phyloP scores from a whole-genome alignment of 2,797 vertebrate genomes.

The Rachycentron canadum region DNA sequence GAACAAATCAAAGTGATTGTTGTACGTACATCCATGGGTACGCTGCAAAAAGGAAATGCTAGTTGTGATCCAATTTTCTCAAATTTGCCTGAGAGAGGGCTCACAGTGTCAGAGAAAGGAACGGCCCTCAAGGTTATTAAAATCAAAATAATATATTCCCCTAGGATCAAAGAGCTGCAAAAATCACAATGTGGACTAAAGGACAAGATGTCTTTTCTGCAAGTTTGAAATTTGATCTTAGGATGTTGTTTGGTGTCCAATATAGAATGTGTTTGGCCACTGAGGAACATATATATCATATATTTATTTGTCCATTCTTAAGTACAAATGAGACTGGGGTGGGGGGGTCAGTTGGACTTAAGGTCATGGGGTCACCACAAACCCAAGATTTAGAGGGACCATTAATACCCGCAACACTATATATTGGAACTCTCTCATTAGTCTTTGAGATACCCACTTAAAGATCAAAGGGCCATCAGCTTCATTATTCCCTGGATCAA shows the following conservation, averaged over 20 bases:
- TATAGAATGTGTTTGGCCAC: neutral
- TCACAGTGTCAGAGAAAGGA: neutral
- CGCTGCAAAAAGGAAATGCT: neutral
- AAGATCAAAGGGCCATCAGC: neutral
- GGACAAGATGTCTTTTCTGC: neutral
- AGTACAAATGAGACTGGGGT: neutral
- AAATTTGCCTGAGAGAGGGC: neutral
- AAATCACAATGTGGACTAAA: neutral
- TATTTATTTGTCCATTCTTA: neutral
- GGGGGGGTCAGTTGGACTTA: neutral
- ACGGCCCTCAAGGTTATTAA: neutral
- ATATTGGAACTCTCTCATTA: neutral
- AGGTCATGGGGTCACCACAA: neutral
- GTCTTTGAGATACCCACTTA: neutral
- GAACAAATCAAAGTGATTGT: neutral
- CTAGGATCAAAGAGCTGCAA: neutral
- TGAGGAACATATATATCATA: neutral
- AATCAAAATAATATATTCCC: neutral
- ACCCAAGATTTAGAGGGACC: neutral
- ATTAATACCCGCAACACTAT: neutral
- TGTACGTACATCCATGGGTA: neutral
- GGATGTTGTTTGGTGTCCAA: neutral
- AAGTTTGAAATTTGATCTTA: neutral
- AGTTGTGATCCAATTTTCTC: neutral
- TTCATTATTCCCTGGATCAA: slow-evolving; percentile 24